These are phyloP conservation scores for Troides aeacus DNA, from an alignment of 2,888 invertebrate genomes.

Conservation along the genomic window DNA sequence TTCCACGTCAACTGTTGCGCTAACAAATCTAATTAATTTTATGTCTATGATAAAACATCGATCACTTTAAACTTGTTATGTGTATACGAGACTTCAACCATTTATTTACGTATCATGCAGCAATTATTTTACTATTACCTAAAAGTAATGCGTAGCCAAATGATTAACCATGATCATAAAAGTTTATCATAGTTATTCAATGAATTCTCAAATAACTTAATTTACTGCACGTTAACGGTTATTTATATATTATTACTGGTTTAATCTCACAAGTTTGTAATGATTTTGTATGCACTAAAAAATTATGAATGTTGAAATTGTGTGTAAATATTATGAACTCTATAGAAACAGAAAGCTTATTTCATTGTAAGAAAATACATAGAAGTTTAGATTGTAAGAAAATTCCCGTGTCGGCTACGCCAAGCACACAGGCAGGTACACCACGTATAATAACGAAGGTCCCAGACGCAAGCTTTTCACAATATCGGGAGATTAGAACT, in stretches of 20 bases:
- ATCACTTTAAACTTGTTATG: background rate
- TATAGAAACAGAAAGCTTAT: background rate
- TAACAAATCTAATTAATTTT: conserved; percentile 64
- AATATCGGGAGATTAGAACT: conserved; percentile 31
- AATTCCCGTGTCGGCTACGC: conserved; percentile 7
- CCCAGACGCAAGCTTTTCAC: conserved; percentile 28
- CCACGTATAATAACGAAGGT: conserved; percentile 24
- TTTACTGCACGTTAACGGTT: background rate
- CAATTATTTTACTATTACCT: too few species aligned
- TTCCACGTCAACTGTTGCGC: conserved; percentile 46
- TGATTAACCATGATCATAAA: too few species aligned
- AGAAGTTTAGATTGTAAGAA: conserved; percentile 1
- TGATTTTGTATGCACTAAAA: background rate
- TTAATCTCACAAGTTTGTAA: background rate
- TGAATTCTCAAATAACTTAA: background rate
- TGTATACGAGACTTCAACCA: background rate
- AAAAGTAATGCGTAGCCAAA: too few species aligned
- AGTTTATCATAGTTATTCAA: too few species aligned
- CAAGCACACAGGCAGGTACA: conserved; percentile 4
- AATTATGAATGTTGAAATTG: background rate
- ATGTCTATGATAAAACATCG: conserved; percentile 11
- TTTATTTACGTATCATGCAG: background rate
- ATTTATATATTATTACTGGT: background rate
- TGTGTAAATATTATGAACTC: background rate
- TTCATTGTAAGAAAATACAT: background rate